These are phyloP conservation scores for Acanthococcus lagerstroemiae DNA, from an alignment of 2,888 invertebrate species.

Conservation along the genomic window DNA sequence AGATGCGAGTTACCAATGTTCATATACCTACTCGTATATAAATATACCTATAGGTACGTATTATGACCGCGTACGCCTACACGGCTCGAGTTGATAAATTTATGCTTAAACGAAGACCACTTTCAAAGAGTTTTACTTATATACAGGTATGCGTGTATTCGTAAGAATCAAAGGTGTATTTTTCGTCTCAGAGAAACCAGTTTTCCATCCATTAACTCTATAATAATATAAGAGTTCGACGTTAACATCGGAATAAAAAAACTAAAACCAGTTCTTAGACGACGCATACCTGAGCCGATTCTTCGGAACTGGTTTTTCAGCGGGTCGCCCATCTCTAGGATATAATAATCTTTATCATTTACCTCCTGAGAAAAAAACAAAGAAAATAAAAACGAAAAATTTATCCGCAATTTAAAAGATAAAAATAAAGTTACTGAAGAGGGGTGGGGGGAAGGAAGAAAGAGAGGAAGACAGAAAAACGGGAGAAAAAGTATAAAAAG, in stretches of 20 bases:
- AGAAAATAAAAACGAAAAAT: not conserved
- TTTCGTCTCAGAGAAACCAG: conserved; percentile 21
- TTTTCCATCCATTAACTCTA: conserved; percentile 20
- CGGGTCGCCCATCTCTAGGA: conserved; percentile 5
- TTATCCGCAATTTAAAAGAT: not conserved
- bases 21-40: too few relatives aligned
- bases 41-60: too few relatives aligned
- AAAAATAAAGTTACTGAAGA: not conserved
- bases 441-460: not conserved
- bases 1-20: too few relatives aligned
- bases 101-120: not conserved
- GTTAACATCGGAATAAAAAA: conserved; percentile 12
- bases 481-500: too few relatives aligned
- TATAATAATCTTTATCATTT: not conserved
- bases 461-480: too few relatives aligned
- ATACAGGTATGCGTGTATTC: not conserved
- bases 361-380: not conserved
- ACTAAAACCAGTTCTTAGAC: conserved; percentile 22
- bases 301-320: conserved; percentile 13
- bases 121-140: not conserved
- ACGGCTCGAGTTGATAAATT: not conserved
- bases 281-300: conserved; percentile 27
- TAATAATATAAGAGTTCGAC: conserved; percentile 28
- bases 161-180: conserved; percentile 5
- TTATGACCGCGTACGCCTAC: too few relatives aligned